These are phyloP conservation scores for Mus musculus DNA, from an alignment of 2,113 vertebrate genomes.

Conservation along the genomic window GRCm39 chr9:77049001-77049500, in stretches of 20 bases:
- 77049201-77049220: not conserved
- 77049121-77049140: not conserved
- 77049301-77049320: not conserved
- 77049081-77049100: not conserved
- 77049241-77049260: not conserved
- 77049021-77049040: not conserved
- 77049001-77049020: not conserved
- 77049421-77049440: not conserved
- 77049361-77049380: not conserved
- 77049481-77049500: not conserved
- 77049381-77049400: not conserved
- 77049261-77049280: too few relatives aligned
- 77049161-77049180: not conserved
- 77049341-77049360: not conserved
- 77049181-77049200: not conserved
- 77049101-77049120: not conserved
- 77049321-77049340: not conserved
- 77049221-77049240: not conserved
- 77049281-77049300: not conserved
- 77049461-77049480: not conserved
- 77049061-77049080: not conserved
- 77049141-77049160: not conserved
- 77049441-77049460: not conserved
- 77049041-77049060: not conserved
- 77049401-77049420: not conserved